Percentiles rank a stretch among this genome's conserved stretches.
Evolutionary conservation across 2,113 vertebrate genomes (phyloP).

Genomic region (Natator depressus): DNA sequence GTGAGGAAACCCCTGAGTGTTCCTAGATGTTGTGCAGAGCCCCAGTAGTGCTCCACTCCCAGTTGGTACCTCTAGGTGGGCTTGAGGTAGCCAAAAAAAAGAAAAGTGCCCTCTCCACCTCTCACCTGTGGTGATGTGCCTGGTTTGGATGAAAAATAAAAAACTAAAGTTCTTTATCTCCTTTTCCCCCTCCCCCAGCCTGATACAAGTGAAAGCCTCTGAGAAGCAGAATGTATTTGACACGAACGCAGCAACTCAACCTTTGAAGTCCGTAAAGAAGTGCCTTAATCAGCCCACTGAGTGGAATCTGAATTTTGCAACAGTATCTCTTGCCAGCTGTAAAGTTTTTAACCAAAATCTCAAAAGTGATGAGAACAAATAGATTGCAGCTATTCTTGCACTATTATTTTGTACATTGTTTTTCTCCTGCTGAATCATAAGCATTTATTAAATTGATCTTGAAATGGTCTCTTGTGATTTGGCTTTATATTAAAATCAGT

Average conservation of each 20-base stretch:
- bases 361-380: conserved; percentile 81
- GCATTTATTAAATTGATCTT: conserved; percentile 77
- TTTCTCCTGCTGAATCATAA: conserved; percentile 72
- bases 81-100: background rate
- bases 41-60: background rate
- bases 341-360: conserved; percentile 84
- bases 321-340: conserved; percentile 79
- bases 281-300: conserved; percentile 84
- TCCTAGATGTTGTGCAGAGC: accelerated
- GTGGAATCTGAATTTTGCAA: conserved; percentile 81
- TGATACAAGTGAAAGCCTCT: conserved; percentile 80
- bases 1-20: accelerated
- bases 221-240: conserved; percentile 80
- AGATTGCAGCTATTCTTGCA: conserved; percentile 79
- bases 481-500: conserved; percentile 79
- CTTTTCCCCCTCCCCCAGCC: conserved; percentile 59
- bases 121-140: conserved; percentile 32
- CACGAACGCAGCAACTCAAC: conserved; percentile 76
- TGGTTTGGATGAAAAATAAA: conserved; percentile 2
- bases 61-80: background rate
- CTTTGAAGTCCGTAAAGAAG: conserved; percentile 82
- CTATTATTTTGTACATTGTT: conserved; percentile 80
- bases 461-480: conserved; percentile 78
- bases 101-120: background rate
- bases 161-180: conserved; percentile 69